Percentiles rank a stretch among this genome's conserved stretches.
phyloP scores from a whole-genome alignment of 1,140 invertebrate genomes.

The Lycorma delicatula region DNA sequence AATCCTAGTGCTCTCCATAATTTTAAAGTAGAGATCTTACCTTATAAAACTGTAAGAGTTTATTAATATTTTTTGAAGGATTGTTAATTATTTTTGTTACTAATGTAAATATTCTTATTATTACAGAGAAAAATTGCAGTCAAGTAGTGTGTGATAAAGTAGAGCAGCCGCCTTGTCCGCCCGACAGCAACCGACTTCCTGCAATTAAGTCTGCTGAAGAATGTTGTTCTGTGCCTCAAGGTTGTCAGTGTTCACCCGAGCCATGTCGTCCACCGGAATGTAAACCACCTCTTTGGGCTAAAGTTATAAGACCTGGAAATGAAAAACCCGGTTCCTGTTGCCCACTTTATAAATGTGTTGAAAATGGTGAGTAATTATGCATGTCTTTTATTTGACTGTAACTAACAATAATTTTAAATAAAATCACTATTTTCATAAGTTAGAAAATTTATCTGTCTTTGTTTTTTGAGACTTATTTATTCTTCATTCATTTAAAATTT shows the following conservation, averaged over 20 bases:
- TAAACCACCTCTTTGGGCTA: slow-evolving; percentile 19
- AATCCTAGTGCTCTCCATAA: no score
- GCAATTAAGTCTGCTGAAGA: slow-evolving; percentile 20
- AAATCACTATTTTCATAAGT: no score
- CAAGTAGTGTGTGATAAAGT: slow-evolving; percentile 25
- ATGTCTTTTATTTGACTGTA: no score
- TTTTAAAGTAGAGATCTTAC: background rate
- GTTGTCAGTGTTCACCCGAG: slow-evolving; percentile 30
- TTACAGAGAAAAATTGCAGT: slow-evolving; percentile 32
- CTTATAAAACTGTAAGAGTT: background rate
- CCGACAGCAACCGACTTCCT: slow-evolving; percentile 32
- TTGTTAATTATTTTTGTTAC: background rate
- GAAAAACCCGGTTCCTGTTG: slow-evolving; percentile 34
- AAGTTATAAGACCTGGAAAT: slow-evolving; percentile 22
- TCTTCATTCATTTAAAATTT: no score
- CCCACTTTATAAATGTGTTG: slow-evolving; percentile 29
- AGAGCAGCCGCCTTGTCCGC: slow-evolving; percentile 24
- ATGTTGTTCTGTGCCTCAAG: slow-evolving; percentile 29
- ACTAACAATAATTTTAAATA: no score
- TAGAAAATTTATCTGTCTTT: no score
- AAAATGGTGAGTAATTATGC: no score
- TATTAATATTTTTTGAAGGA: background rate
- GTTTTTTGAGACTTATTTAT: no score
- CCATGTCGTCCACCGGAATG: slow-evolving; percentile 26
- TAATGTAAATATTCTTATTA: slow-evolving; percentile 7